Evolutionary conservation across 2,888 invertebrate genomes (phyloP), one percentile per base, ranked within the genome.

Genomic region (Notocelia uddmanniana): DNA sequence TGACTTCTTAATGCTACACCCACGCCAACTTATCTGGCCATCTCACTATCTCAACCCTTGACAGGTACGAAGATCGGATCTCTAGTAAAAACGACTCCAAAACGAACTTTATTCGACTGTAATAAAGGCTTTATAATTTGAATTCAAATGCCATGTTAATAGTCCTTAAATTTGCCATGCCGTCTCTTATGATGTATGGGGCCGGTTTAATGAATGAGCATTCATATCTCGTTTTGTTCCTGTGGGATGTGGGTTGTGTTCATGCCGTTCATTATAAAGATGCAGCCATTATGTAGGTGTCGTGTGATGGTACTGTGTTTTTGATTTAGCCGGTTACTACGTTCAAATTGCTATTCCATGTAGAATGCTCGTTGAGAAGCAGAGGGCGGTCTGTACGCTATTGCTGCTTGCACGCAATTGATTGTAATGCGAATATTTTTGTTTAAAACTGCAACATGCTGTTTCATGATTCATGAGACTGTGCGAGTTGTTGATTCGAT

Each of bases 1-100:
- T 86, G 82, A 80, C 80, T 87, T 87, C 87, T 91, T 92, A 92
- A 92, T 91, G 84, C 82, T 87, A 86, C 89, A 83, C 89, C 91
- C 86, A 89, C 89, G 79, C 83, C 75, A 78, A 84, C 76, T 81
- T 82, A 83, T 82, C 78, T 76, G 83, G 76, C 80, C 81, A 83
- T 82, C 78, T 76, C 79, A 81, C 81, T 80, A 80, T 77, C 77
- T 77, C 73, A 63, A 68, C 77, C 78, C 76, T 72, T 74, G 80
- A 82, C 81, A 82, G 81, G 82, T 81, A 81, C 74, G 79, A 77
- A 74, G 79, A 76, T 77, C 74, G 63, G 68, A 71, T 71, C 54
- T 31, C 45, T 26, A n/a, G 18, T 41, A 10, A 60, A 69, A 57
- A 11, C 45, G 37, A 54, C 45, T 68, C 69, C 2, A 69, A 73